phyloP scores from a whole-genome alignment of 2,888 invertebrate species.

The Sipunculus nudus region DNA sequence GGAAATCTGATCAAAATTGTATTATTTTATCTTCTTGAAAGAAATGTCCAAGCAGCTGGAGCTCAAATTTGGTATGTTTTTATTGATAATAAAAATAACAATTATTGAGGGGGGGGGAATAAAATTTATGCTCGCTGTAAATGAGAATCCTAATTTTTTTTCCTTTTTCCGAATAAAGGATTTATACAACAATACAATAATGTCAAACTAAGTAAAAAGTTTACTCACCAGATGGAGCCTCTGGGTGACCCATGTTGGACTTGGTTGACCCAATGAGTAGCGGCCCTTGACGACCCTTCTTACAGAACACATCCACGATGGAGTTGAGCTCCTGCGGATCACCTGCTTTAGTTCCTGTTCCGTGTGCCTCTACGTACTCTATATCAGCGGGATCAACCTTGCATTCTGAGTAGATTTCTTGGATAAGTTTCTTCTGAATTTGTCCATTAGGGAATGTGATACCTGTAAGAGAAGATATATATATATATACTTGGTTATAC shows the following conservation, averaged over 20 bases:
- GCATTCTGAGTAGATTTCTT: slow-evolving; percentile 85
- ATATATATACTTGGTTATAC: too few relatives aligned
- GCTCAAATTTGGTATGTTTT: neutral
- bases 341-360: slow-evolving; percentile 93
- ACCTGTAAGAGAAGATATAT: slow-evolving; percentile 49
- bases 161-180: too few relatives aligned
- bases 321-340: slow-evolving; percentile 98
- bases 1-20: too few relatives aligned
- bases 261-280: slow-evolving; percentile 95
- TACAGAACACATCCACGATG: slow-evolving; percentile 76
- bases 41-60: too few relatives aligned
- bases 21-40: too few relatives aligned
- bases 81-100: neutral
- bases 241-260: slow-evolving; percentile 98
- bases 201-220: neutral
- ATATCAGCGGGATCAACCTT: slow-evolving; percentile 85
- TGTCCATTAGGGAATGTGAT: slow-evolving; percentile 72
- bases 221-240: slow-evolving; percentile 74
- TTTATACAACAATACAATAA: too few relatives aligned
- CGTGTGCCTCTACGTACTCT: slow-evolving; percentile 95
- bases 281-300: slow-evolving; percentile 69
- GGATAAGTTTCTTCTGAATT: slow-evolving; percentile 74
- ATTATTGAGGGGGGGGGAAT: too few relatives aligned
- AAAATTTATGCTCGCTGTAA: too few relatives aligned
- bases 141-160: too few relatives aligned